phyloP scores from a whole-genome alignment of 2,113 vertebrate species.

The Vombatus ursinus region DNA sequence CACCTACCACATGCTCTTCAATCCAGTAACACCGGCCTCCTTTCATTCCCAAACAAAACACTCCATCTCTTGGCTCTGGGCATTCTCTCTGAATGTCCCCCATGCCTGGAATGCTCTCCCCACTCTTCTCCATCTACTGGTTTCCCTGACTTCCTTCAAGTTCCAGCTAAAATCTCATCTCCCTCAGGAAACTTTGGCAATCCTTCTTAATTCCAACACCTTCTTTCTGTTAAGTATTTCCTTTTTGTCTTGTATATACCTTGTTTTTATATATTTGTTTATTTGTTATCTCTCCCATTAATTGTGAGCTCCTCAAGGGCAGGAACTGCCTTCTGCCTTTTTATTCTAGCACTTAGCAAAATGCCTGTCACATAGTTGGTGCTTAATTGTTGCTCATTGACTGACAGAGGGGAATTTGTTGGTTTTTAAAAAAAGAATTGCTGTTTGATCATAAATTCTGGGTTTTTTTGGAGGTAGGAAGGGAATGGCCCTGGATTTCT shows the following conservation, averaged over 20 bases:
- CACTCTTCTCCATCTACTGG: neutral
- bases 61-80: no score
- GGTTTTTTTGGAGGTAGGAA: fast-evolving
- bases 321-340: neutral
- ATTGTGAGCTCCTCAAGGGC: neutral
- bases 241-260: neutral
- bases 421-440: neutral
- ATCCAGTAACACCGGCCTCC: neutral
- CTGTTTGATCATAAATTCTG: neutral
- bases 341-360: neutral
- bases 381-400: neutral
- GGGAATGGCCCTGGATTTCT: neutral
- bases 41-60: neutral
- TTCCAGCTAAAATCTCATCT: neutral
- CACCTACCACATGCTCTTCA: neutral
- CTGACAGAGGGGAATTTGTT: neutral
- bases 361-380: neutral
- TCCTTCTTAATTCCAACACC: neutral
- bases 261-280: no score
- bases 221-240: neutral
- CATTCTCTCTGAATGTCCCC: no score
- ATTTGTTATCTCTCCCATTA: neutral
- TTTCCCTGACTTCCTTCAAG: neutral
- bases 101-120: neutral
- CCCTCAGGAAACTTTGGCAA: neutral